Percentiles rank a stretch among this genome's conserved stretches.
Evolutionary conservation across 2,113 vertebrate species (phyloP).

Genomic region (Malurus melanocephalus): DNA sequence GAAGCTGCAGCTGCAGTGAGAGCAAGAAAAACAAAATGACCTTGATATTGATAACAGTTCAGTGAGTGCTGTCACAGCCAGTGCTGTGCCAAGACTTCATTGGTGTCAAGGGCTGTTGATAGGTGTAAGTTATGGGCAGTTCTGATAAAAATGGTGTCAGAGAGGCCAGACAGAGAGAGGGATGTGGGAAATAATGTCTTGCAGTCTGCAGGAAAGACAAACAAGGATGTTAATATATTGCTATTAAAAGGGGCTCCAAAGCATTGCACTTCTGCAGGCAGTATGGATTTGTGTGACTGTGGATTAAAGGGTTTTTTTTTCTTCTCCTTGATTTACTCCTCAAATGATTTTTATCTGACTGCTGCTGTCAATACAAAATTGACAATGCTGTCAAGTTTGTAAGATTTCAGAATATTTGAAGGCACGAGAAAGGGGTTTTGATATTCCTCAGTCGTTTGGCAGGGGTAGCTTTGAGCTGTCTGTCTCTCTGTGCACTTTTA

Average conservation of each 20-base stretch:
- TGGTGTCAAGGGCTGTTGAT: neutral
- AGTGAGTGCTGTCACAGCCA: conserved; percentile 1
- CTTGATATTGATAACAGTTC: conserved; percentile 35
- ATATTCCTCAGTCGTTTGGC: neutral
- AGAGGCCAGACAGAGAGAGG: neutral
- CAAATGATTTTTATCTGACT: conserved; percentile 39
- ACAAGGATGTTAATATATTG: conserved; percentile 30
- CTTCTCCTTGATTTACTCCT: conserved; percentile 38
- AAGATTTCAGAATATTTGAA: conserved; percentile 37
- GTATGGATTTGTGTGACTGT: conserved; percentile 24
- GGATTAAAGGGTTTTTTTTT: neutral
- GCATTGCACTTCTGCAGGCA: neutral
- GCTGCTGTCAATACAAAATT: conserved; percentile 56
- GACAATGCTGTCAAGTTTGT: conserved; percentile 37
- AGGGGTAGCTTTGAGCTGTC: conserved; percentile 6
- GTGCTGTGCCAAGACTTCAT: neutral
- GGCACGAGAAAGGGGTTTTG: neutral
- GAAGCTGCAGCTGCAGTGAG: neutral
- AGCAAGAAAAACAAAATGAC: conserved; percentile 31
- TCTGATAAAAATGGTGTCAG: neutral
- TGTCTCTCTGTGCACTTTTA: neutral
- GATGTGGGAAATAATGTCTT: neutral
- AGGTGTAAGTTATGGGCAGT: neutral
- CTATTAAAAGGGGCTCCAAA: neutral
- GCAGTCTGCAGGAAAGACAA: conserved; percentile 11